Evolutionary conservation across 2,113 vertebrate genomes (phyloP).

Genomic region (Epinephelus fuscoguttatus): DNA sequence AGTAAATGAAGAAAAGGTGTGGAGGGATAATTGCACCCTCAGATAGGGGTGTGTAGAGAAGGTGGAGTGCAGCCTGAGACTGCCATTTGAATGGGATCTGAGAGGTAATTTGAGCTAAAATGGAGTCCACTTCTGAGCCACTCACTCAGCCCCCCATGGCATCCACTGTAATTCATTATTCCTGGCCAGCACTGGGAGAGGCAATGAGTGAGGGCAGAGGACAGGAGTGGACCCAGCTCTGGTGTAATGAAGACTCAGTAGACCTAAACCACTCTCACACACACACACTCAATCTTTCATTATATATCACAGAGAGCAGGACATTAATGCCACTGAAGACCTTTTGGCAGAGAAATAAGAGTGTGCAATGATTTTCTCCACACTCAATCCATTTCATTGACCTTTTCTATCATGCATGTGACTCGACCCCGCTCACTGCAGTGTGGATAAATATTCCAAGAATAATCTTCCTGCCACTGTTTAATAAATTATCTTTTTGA

Average conservation of each 20-base stretch:
- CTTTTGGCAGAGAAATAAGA: conserved; percentile 80
- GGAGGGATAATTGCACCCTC: conserved; percentile 48
- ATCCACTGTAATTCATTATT: conserved; percentile 82
- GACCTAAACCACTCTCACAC: conserved; percentile 74
- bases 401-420: conserved; percentile 81
- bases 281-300: conserved; percentile 65
- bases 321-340: conserved; percentile 79
- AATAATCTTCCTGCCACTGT: conserved; percentile 64
- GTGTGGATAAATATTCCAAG: conserved; percentile 72
- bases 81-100: conserved; percentile 79
- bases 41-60: conserved; percentile 36
- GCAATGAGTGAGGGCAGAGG: conserved; percentile 78
- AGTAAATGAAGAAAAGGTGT: conserved; percentile 51
- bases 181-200: conserved; percentile 72
- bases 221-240: conserved; percentile 78
- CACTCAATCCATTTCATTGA: conserved; percentile 79
- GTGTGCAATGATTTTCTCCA: conserved; percentile 75
- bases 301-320: conserved; percentile 72
- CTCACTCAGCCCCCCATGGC: conserved; percentile 75
- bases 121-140: conserved; percentile 77
- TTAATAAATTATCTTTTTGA: conserved; percentile 68
- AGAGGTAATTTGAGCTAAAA: conserved; percentile 82
- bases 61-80: conserved; percentile 60
- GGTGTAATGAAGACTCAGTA: conserved; percentile 83
- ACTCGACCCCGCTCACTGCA: conserved; percentile 63